phyloP scores from a whole-genome alignment of 92 coral and sea anemone species.

The Parazoanthus atlanticus region DNA sequence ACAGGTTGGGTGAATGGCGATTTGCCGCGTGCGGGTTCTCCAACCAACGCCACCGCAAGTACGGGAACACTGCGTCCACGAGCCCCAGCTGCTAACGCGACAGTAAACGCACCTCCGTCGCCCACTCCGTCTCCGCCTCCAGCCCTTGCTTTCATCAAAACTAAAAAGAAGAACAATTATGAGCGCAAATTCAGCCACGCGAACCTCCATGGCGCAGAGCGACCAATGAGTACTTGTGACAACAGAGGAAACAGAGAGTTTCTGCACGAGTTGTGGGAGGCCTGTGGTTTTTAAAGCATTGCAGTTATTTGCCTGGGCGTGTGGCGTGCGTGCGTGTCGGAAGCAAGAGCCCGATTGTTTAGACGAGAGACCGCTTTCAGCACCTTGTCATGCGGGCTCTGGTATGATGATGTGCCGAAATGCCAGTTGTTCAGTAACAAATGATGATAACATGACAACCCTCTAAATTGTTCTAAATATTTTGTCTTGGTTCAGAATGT shows the following conservation, averaged over 20 bases:
- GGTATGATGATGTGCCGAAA: neutral
- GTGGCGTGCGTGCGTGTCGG: neutral
- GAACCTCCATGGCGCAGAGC: too few species aligned
- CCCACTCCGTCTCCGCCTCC: constrained; percentile 57
- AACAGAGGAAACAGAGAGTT: too few species aligned
- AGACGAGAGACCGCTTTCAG: neutral
- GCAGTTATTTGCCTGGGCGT: neutral
- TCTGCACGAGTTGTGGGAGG: neutral
- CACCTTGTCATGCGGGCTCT: neutral
- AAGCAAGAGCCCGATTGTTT: neutral
- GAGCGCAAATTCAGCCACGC: too few species aligned
- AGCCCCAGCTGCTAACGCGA: constrained; percentile 65
- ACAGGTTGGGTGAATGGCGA: constrained; percentile 42
- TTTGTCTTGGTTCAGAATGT: too few species aligned
- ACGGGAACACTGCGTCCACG: constrained; percentile 66
- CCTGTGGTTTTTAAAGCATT: neutral
- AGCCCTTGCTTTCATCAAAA: too few species aligned
- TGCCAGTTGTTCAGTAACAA: too few species aligned
- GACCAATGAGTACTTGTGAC: neutral
- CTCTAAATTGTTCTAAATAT: too few species aligned
- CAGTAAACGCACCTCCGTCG: constrained; percentile 63
- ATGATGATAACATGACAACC: too few species aligned
- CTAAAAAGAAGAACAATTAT: too few species aligned
- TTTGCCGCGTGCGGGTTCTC: constrained; percentile 52
- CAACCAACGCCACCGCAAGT: constrained; percentile 67